Evolutionary conservation across 2,797 vertebrate genomes (phyloP).

Genomic region (Columba guinea): DNA sequence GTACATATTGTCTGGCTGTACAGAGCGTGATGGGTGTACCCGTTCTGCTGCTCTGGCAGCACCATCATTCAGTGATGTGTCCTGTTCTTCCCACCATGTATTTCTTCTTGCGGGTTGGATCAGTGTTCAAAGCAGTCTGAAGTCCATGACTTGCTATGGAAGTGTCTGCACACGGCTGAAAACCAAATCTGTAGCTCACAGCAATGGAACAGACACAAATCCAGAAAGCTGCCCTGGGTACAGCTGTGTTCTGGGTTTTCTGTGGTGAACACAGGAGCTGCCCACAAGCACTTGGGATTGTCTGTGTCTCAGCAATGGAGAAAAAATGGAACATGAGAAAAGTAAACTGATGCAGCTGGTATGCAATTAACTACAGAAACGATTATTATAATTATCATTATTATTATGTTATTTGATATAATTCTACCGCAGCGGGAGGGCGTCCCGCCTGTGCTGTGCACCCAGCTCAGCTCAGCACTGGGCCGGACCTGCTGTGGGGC

Average conservation of each 20-base stretch:
- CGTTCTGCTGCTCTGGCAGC: neutral
- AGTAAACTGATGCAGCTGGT: neutral
- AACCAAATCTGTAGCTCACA: accelerated
- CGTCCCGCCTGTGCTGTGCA: accelerated
- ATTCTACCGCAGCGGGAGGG: neutral
- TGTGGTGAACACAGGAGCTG: neutral
- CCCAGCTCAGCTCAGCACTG: neutral
- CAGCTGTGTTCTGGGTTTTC: neutral
- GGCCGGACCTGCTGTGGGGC: accelerated
- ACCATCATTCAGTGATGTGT: neutral
- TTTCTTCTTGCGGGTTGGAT: neutral
- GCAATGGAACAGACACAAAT: neutral
- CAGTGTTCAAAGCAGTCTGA: neutral
- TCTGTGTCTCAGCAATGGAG: neutral
- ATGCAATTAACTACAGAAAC: neutral
- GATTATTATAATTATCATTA: too few species aligned
- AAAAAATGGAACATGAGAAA: neutral
- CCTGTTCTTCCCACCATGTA: neutral
- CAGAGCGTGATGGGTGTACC: neutral
- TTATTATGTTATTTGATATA: neutral
- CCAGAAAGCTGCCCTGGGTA: neutral
- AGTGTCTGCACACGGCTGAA: neutral
- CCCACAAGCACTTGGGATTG: neutral
- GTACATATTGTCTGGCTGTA: neutral
- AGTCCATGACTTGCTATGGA: neutral